Percentiles rank a stretch among this genome's conserved stretches.
Evolutionary conservation across 2,113 vertebrate genomes (phyloP).

Genomic region (Corythornis cristatus): DNA sequence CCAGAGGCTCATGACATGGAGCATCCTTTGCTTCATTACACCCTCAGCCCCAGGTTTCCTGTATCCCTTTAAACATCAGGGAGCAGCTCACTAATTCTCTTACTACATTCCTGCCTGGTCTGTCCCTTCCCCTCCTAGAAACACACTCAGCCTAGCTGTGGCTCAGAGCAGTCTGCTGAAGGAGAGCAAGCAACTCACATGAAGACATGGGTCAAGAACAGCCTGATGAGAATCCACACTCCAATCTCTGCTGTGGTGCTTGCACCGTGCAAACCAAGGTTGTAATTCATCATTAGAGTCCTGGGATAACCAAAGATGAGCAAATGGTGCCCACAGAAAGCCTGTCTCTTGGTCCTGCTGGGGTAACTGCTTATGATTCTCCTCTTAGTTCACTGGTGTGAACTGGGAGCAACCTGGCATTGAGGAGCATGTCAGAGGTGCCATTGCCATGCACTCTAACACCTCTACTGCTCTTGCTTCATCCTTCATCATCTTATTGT

Average conservation of each 20-base stretch:
- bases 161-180: background rate
- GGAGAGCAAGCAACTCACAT: background rate
- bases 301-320: background rate
- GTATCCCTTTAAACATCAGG: background rate
- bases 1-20: background rate
- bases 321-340: background rate
- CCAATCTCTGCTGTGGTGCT: background rate
- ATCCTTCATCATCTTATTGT: background rate
- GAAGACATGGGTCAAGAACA: background rate
- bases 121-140: background rate
- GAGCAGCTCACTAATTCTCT: background rate
- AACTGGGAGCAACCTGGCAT: background rate
- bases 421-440: background rate
- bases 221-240: background rate
- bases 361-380: background rate
- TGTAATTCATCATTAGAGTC: background rate
- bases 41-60: background rate
- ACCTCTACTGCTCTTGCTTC: background rate
- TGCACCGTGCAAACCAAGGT: background rate
- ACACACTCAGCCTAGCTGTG: accelerated
- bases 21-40: background rate
- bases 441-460: background rate
- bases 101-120: background rate
- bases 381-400: background rate
- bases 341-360: background rate